Evolutionary conservation across 2,888 invertebrate genomes (phyloP), one percentile per base, ranked within the genome.

Genomic region (Protophormia terraenovae): DNA sequence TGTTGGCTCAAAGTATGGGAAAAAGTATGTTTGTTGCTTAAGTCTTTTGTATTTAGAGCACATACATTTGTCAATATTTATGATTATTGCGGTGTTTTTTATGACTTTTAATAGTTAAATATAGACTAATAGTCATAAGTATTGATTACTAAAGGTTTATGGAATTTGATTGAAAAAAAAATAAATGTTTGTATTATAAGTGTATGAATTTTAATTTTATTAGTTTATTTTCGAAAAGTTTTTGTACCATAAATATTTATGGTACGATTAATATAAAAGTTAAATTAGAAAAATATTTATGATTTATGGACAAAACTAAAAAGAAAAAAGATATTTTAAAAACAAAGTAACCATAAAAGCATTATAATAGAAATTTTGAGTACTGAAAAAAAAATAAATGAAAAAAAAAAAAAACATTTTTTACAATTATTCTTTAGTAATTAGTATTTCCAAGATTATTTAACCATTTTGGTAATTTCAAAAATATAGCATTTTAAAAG

Each of bases 1-100:
- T 58, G n/a, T 45, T 27, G 4, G 1, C 5, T 19, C 29, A 16
- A 14, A 5, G 45, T 22, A n/a, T 50, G 66, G 29, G 58, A 38
- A 19, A 29, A 50, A 47, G 8, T 4, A 32, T n/a, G 71, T 76
- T 64, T 47, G 64, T 58, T 47, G 41, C 77, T 83, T 66, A 72
- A 77, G 71, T 77, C 71, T 83, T 77, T 76, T 71, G 62, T 75
- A 35, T 16, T 47, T 45, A 45, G 45, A 64, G 53, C 27, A 66
- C 10, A 16, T 29, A 6, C 16, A 27, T 41, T 62, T 50, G 22
- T 16, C 22, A 69, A 50, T 10, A n/a, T 27, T 55, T 55, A 55
- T 12, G 5, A 35, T 58, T 58, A 58, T 53, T 22, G 8, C n/a
- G 55, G 29, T 58, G 55, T 58, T 29, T 27, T 58, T 58, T 29